A percentile compares a stretch with the other conserved stretches of the same genome.
phyloP scores from a whole-genome alignment of 2,888 invertebrate species.

The Patella pellucida region DNA sequence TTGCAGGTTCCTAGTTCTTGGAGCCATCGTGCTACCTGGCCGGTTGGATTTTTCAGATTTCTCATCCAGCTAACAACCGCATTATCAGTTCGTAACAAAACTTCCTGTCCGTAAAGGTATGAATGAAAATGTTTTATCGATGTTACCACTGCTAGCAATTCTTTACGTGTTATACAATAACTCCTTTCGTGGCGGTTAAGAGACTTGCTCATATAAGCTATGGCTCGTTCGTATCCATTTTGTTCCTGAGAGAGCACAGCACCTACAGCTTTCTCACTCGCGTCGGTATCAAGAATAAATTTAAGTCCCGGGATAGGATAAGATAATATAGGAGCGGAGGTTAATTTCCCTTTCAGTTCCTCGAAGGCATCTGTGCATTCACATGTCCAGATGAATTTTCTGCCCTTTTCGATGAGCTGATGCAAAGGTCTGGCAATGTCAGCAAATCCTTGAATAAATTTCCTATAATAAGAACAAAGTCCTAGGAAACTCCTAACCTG shows the following conservation, averaged over 20 bases:
- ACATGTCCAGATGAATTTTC: slow-evolving; percentile 15
- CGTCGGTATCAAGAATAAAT: slow-evolving; percentile 25
- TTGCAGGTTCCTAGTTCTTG: slow-evolving; percentile 15
- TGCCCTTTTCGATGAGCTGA: slow-evolving; percentile 20
- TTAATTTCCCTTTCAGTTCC: slow-evolving; percentile 16
- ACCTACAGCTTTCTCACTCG: slow-evolving; percentile 13
- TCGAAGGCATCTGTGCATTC: slow-evolving; percentile 23
- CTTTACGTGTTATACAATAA: slow-evolving; percentile 15
- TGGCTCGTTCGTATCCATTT: slow-evolving; percentile 8
- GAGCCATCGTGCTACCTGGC: slow-evolving; percentile 19
- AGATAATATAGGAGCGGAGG: slow-evolving; percentile 14
- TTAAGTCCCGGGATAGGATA: slow-evolving; percentile 13
- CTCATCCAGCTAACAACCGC: slow-evolving; percentile 15
- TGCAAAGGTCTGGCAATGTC: slow-evolving; percentile 28
- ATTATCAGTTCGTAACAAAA: slow-evolving; percentile 21
- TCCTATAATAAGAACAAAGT: slow-evolving; percentile 28
- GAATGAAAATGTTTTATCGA: slow-evolving; percentile 14
- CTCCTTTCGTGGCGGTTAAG: slow-evolving; percentile 12
- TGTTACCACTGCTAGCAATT: slow-evolving; percentile 19
- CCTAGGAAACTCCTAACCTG: slow-evolving; percentile 31
- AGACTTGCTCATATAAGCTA: slow-evolving; percentile 22
- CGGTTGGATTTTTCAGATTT: slow-evolving; percentile 12
- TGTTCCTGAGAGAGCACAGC: too few relatives aligned
- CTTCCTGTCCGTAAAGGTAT: slow-evolving; percentile 19
- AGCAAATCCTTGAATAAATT: slow-evolving; percentile 31